Evolutionary conservation across 2,113 vertebrate genomes (phyloP).

Genomic region (Argyrosomus japonicus): DNA sequence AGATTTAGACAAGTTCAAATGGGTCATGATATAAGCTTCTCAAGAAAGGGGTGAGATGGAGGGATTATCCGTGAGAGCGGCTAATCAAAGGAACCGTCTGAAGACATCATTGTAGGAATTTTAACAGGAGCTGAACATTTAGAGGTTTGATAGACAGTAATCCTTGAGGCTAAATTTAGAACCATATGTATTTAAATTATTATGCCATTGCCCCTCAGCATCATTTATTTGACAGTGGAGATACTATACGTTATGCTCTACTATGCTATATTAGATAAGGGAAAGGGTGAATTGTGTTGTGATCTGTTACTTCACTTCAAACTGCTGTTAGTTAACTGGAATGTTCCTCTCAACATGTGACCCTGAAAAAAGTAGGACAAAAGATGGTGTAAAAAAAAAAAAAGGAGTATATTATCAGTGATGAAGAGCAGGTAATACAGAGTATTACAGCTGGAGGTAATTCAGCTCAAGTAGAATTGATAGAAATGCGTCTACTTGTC

Average conservation of each 20-base stretch:
- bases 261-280: not conserved
- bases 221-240: not conserved
- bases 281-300: not conserved
- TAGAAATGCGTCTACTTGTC: not conserved
- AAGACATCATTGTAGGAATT: conserved; percentile 39
- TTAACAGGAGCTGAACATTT: conserved; percentile 17
- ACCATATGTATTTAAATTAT: conserved; percentile 16
- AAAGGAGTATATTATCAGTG: no score
- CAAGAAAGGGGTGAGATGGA: conserved; percentile 66
- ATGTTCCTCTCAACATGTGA: not conserved
- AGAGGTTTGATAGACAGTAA: conserved; percentile 10
- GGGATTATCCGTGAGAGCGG: conserved; percentile 66
- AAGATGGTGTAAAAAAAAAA: no score
- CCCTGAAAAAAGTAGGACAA: not conserved
- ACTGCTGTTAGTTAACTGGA: no score
- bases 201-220: not conserved
- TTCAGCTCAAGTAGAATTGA: not conserved
- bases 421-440: no score
- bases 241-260: no score
- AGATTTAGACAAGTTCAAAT: conserved; percentile 70
- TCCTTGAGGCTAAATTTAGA: conserved; percentile 20
- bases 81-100: conserved; percentile 64
- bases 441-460: no score
- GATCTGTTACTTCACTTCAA: not conserved
- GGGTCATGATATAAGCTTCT: conserved; percentile 72